Evolutionary conservation across 2,113 vertebrate species (phyloP), one percentile per base, ranked within the genome.

Genomic region (Dryoscopus gambensis): DNA sequence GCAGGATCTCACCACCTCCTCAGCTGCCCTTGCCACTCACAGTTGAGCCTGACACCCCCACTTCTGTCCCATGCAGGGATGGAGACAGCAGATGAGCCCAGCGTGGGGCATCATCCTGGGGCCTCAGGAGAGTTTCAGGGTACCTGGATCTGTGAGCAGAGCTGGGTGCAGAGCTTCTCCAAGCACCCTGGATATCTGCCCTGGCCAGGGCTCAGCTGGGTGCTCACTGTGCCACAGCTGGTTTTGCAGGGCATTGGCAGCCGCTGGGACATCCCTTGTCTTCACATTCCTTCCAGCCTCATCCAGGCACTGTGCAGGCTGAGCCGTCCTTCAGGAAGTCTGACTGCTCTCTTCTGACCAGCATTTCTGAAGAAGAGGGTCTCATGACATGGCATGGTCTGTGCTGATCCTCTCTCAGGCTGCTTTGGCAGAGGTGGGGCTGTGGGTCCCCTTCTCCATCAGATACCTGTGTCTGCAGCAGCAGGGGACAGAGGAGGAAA

Each of bases 81-180:
- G 17, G 10, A 27, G 30, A 75, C 35, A 47, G 21, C 1, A 20
- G 42, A 28, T 12, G 53, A 70, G 17, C 35, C 42, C 14, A 18
- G 14, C 3, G 5, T 1, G 10, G 4, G 16, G 0, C 42, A 35
- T 84, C 0, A 1, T 24, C 15, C 6, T 47, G 33, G 12, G 27
- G 11, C 7, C 8, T 5, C 16, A 5, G 11, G 22, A 20, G 8
- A 31, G 12, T 60, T 62, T 83, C 0, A 0, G n/a, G 17, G 24
- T 35, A 19, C 11, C 23, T 0, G 4, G 3, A 27, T 37, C 25
- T 47, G 31, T 19, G 24, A 25, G 33, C 11, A 50, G 22, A 77
- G 75, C 33, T 0, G 0, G 3, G 18, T 59, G 42, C 40, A 62
- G 67, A 47, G 20, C 42, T 73, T 24, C n/a, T 75, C 62, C 28